These are phyloP conservation scores for western clawed frog (Xenopus tropicalis) DNA, from an alignment of 2,113 vertebrate genomes.

Conservation along the genomic window UCB_Xtro_10.0 CM004450.2:42477501-42478000, in stretches of 20 bases:
- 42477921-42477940: background rate
- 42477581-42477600: background rate
- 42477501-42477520: no score
- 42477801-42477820: background rate
- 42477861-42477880: background rate
- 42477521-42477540: no score
- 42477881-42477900: background rate
- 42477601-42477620: background rate
- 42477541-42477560: no score
- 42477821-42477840: slow-evolving; percentile 1
- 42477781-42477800: background rate
- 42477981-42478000: background rate
- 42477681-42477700: background rate
- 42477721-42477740: slow-evolving; percentile 4
- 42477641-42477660: background rate
- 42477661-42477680: background rate
- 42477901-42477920: background rate
- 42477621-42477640: background rate
- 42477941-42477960: slow-evolving; percentile 6
- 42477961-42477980: background rate
- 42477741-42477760: background rate
- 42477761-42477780: background rate
- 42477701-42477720: slow-evolving; percentile 4
- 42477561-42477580: no score
- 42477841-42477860: slow-evolving; percentile 7